A percentile compares a stretch with the other conserved stretches of the same genome.
Conservation (phyloP, 37 sponge, comb jelly and placozoan genomes). For the Chondrosia reniformis region DNA sequence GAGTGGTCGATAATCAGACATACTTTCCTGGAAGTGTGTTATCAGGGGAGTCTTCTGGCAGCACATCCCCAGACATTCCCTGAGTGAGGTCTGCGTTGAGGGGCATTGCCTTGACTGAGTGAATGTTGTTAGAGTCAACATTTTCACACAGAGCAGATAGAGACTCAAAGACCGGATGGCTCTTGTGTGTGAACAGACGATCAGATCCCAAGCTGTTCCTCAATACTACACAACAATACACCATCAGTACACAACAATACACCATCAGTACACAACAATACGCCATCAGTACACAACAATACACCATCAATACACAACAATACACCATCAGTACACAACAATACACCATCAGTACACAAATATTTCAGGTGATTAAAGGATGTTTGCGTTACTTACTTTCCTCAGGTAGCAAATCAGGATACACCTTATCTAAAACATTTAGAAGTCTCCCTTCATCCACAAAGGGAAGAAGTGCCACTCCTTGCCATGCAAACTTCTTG, state of each 20-base stretch:
- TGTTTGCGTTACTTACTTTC: conserved; percentile 55
- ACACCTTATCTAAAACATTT: conserved; percentile 68
- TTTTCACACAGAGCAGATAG: conserved; percentile 57
- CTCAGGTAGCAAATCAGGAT: conserved; percentile 53
- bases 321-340: no score
- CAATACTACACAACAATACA: conserved; percentile 21
- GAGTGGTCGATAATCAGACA: no score
- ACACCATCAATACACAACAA: no score
- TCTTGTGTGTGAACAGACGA: conserved; percentile 52
- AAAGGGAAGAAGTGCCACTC: conserved; percentile 97
- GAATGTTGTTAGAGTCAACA: not conserved
- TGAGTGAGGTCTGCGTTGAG: conserved; percentile 36
- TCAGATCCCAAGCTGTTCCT: conserved; percentile 77
- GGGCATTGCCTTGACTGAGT: not conserved
- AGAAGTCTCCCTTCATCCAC: conserved; percentile 92
- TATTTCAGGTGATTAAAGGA: no score
- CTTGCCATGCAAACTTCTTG: conserved; percentile 99
- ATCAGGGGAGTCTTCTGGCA: conserved; percentile 18
- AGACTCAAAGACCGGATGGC: conserved; percentile 35
- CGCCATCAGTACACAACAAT: no score
- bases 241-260: not conserved
- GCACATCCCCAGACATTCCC: conserved; percentile 49
- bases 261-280: no score
- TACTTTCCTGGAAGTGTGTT: conserved; percentile 4
- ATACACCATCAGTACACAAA: no score